Base-by-base conservation (phyloP, 2,888 invertebrate genomes). In the Steinernema hermaphroditum region DNA sequence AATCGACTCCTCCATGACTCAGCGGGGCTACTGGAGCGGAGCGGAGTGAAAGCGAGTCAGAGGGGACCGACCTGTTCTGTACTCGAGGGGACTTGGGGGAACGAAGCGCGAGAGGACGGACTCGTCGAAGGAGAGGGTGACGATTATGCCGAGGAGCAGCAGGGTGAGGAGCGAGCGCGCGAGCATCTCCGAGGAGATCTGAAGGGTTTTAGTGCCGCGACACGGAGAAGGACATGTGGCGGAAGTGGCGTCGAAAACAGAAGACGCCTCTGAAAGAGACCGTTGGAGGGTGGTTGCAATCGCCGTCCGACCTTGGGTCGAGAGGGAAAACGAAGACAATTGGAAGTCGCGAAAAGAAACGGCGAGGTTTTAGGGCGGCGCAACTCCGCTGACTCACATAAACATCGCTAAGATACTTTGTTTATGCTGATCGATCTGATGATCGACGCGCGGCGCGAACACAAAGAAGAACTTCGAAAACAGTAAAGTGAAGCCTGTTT, bases 121-220 rank as follows among this genome's bases (percentile, higher is more conserved):
- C 29, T 62, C 32, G 34, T 62, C 62, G 62, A 62, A 34, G 62
- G 62, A 62, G 62, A 62, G 62, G 12, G 62, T 62, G 62, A 32
- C 62, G 19, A 62, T 29, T 12, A 62, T 62, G 62, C 62, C 62
- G 16, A 62, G 62, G 19, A 62, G 27, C 12, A 62, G 62, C 16
- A 62, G 62, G n/a, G 54, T 22, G 22, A 62, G 62, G 34, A 29
- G 34, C 32, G 62, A 32, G 32, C 62, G 62, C 32, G 62, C 62
- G 29, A 62, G 12, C 62, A 62, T 62, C 62, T 16, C n/a, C 16
- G 6, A 4, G 6, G 46, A 19, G 46, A 46, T 16, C 8, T 16
- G 2, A 16, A 46, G 22, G n/a, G 46, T 16, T 46, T 46, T n/a
- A n/a, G n/a, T n/a, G 6, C 4, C n/a, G 46, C 46, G 8, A 46